Percentiles rank a stretch among this genome's conserved stretches.
phyloP scores from a whole-genome alignment of 2,113 vertebrate genomes.

The Trogon surrucura region DNA sequence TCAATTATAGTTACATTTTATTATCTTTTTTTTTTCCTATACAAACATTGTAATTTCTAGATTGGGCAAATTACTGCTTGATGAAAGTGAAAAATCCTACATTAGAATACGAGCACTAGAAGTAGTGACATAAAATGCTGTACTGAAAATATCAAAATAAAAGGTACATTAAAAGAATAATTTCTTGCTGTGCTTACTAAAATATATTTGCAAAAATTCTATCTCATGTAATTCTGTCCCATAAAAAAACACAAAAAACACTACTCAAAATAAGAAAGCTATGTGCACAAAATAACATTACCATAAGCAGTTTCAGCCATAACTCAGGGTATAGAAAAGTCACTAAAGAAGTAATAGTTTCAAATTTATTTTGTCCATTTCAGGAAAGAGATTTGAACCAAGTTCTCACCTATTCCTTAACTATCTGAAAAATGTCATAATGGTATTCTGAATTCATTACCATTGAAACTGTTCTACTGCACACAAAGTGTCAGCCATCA shows the following conservation, averaged over 20 bases:
- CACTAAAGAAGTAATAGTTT: neutral
- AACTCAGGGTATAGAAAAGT: neutral
- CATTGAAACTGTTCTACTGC: fast-evolving
- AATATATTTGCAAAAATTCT: neutral
- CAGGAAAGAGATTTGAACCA: neutral
- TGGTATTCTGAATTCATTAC: neutral
- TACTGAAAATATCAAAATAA: neutral
- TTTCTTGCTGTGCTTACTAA: neutral
- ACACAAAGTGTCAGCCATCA: neutral
- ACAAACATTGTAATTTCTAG: neutral
- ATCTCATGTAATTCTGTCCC: too few relatives aligned
- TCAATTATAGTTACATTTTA: neutral
- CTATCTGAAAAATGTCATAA: neutral
- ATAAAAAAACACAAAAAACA: neutral
- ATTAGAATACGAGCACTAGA: neutral
- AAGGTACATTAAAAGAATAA: neutral
- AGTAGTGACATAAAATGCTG: neutral
- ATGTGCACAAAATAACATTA: neutral
- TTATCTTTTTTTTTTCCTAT: neutral
- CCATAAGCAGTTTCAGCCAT: neutral
- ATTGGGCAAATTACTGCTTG: neutral
- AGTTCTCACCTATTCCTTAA: neutral
- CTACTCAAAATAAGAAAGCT: neutral
- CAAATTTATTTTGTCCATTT: neutral
- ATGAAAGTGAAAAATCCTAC: neutral